These are phyloP conservation scores for Clarias pachynema DNA, from an alignment of 2,797 vertebrate species.

Conservation along the genomic window DNA sequence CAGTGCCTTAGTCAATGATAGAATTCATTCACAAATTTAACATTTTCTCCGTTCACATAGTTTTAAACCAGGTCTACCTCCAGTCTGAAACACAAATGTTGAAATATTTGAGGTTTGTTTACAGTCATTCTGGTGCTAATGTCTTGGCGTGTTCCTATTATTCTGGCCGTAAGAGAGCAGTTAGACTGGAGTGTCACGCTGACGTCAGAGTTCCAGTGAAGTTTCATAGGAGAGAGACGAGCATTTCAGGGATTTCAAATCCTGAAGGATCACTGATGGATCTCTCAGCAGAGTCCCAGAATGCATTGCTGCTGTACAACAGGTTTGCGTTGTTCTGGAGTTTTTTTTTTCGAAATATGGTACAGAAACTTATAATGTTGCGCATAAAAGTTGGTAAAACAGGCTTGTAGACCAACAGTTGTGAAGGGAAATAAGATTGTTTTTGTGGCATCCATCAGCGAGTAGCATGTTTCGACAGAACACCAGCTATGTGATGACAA, in stretches of 20 bases:
- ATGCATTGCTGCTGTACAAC: neutral
- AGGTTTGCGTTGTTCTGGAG: neutral
- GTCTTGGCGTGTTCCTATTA: neutral
- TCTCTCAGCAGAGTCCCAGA: neutral
- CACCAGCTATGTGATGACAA: too few species aligned
- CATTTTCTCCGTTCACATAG: neutral
- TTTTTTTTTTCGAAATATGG: too few species aligned
- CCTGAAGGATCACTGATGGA: neutral
- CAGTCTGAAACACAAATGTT: neutral
- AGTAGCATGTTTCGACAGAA: too few species aligned
- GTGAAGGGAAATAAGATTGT: too few species aligned
- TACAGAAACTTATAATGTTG: too few species aligned
- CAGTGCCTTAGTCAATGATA: neutral
- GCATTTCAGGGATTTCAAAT: neutral
- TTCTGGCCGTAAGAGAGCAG: neutral
- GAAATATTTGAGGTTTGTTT: neutral
- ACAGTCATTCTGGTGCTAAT: neutral
- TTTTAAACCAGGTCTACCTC: neutral
- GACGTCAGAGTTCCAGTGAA: neutral
- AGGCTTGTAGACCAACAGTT: too few species aligned
- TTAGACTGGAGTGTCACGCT: neutral
- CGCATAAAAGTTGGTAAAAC: too few species aligned
- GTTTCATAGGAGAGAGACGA: neutral
- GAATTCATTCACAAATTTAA: neutral
- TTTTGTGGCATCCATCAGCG: too few species aligned